Percentiles rank a stretch among this genome's conserved stretches.
These are phyloP conservation scores for Drosophila watanabei DNA, from an alignment of 1,140 invertebrate genomes.

Conservation along the genomic window DNA sequence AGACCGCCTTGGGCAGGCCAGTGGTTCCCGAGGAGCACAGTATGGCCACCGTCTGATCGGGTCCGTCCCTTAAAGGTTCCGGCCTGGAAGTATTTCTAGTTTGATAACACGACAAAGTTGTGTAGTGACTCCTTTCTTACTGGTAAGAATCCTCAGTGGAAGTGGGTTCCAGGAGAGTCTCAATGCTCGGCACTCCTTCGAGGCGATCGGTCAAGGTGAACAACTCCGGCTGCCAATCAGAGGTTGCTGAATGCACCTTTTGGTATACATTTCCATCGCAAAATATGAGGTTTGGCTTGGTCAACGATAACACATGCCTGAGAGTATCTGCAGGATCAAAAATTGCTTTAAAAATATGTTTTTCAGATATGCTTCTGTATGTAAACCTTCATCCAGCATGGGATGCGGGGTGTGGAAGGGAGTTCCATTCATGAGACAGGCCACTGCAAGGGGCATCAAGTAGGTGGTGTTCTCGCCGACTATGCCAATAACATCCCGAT, in stretches of 20 bases:
- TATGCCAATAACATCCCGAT: conserved; percentile 4
- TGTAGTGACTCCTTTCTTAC: not conserved
- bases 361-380: not conserved
- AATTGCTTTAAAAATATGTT: not conserved
- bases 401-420: not conserved
- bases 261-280: not conserved
- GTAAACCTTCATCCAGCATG: conserved; percentile 7
- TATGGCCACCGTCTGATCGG: conserved; percentile 3
- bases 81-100: not conserved
- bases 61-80: not conserved
- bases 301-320: not conserved
- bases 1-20: conserved; percentile 1
- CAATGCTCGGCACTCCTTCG: not conserved
- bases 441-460: conserved; percentile 9
- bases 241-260: not conserved
- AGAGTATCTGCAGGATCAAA: not conserved
- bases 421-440: conserved; percentile 9
- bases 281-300: conserved; percentile 2
- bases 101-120: no score
- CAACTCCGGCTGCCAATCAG: not conserved
- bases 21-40: conserved; percentile 4
- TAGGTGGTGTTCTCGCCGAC: conserved; percentile 5
- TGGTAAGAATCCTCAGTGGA: not conserved
- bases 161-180: not conserved
- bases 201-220: not conserved